These are phyloP conservation scores for Coelogynopora nodosa DNA, from an alignment of 2,888 invertebrate species.

Conservation along the genomic window DNA sequence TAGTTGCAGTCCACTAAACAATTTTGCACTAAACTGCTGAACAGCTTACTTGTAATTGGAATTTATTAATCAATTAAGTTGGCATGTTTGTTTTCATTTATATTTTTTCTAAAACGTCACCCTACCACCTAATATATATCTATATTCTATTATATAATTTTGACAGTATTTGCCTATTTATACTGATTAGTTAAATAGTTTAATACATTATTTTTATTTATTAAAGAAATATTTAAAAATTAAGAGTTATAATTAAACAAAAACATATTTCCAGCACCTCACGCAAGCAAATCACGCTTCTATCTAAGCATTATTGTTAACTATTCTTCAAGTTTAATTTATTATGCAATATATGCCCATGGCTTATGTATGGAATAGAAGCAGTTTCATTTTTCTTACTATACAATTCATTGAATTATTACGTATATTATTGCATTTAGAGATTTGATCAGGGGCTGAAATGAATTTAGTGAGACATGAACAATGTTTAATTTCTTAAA, in stretches of 20 bases:
- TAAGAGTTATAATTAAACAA: not conserved
- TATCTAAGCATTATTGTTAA: not conserved
- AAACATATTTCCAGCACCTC: constrained; percentile 13
- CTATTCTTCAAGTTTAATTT: not conserved
- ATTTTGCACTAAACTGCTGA: not conserved
- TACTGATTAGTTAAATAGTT: not conserved
- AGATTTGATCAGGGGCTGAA: too few relatives aligned
- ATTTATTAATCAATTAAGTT: not conserved
- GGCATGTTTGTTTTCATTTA: not conserved
- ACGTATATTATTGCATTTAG: too few relatives aligned
- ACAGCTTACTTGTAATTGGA: not conserved
- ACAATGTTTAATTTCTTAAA: too few relatives aligned
- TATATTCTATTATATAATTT: not conserved
- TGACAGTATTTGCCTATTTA: not conserved
- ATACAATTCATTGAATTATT: not conserved
- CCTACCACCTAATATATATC: not conserved
- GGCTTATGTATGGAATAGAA: constrained; percentile 7
- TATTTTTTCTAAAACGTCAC: constrained; percentile 12
- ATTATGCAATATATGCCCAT: not conserved
- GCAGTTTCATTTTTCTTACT: not conserved
- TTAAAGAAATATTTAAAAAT: constrained; percentile 11
- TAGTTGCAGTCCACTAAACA: not conserved
- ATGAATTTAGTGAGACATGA: too few relatives aligned
- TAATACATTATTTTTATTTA: constrained; percentile 21
- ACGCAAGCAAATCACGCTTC: not conserved